Conservation (phyloP, 2,797 vertebrate genomes). For the Rhinatrema bivittatum region DNA sequence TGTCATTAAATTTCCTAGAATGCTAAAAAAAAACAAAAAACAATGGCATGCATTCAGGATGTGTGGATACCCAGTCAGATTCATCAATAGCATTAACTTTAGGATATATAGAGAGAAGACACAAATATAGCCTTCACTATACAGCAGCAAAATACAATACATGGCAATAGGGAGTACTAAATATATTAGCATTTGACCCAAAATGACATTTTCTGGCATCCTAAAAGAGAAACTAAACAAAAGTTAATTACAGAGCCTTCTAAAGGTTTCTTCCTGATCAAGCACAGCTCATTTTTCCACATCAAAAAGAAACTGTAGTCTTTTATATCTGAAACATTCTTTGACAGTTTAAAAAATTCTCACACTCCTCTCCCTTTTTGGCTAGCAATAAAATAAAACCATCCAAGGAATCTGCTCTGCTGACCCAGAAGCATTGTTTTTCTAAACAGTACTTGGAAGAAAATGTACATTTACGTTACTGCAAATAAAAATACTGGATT, state of each 20-base stretch:
- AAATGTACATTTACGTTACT: conserved; percentile 32
- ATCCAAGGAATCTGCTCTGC: conserved; percentile 39
- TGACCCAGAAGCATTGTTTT: conserved; percentile 40
- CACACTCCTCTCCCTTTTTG: conserved; percentile 43
- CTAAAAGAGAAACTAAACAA: conserved; percentile 34
- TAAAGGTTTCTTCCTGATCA: conserved; percentile 32
- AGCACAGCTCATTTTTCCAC: conserved; percentile 29
- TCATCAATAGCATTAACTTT: no score
- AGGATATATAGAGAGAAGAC: no score
- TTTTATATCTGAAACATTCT: conserved; percentile 35
- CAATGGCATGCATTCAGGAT: no score
- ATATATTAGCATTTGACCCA: conserved; percentile 15
- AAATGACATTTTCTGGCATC: conserved; percentile 28
- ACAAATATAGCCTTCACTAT: conserved; percentile 5
- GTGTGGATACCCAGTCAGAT: no score
- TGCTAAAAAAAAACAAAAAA: no score
- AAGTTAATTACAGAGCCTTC: conserved; percentile 36
- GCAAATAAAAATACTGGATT: conserved; percentile 39
- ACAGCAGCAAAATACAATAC: conserved; percentile 27
- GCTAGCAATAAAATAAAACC: conserved; percentile 22
- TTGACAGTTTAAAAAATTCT: conserved; percentile 46
- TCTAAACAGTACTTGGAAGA: conserved; percentile 34
- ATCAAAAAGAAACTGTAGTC: conserved; percentile 30
- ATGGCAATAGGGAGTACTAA: conserved; percentile 15
- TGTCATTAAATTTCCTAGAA: no score